Base-by-base conservation (phyloP, 1,140 invertebrate genomes). In the Dufourea novaeangliae region DNA sequence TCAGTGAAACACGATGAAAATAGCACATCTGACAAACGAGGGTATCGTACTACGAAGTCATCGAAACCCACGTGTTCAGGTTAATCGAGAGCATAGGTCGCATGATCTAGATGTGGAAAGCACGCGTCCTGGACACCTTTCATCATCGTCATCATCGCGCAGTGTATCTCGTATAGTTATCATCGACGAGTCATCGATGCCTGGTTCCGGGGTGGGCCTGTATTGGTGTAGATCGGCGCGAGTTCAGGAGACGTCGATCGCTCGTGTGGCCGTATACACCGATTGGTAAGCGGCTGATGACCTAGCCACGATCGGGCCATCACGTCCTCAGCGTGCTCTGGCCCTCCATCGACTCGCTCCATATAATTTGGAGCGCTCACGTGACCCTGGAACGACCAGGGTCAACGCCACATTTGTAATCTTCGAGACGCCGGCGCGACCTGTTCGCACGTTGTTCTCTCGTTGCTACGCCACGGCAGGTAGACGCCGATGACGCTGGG, bases 331-430 rank as follows among this genome's bases (percentile, higher is more conserved):
- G 79, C 69, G 34, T 88, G 87, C 85, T 88, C 87, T 80, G 88
- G 88, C 89, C 86, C 88, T 88, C 82, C 87, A 73, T 82, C 83
- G 87, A 90, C 85, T 90, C 89, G 89, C 88, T 90, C 90, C 86
- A 90, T 91, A 91, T 91, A 91, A 91, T 91, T 91, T 91, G 87
- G 90, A 89, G 88, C 90, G 88, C 88, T 90, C 90, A 90, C 87
- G 90, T 90, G 90, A 91, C 89, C 90, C 89, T 85, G 88, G 83
- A 90, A 90, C 86, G 82, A 86, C 80, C 81, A 86, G 84, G 90
- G 88, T 91, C 90, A 90, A 90, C 87, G 86, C 89, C 87, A 90
- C 88, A 91, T 91, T 91, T 91, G 90, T 91, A 91, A 91, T 91
- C 86, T 90, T 90, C 88, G 81, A 73, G 84, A 87, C 86, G 89